phyloP scores from a whole-genome alignment of 2,888 invertebrate species.

The Latrodectus elegans region DNA sequence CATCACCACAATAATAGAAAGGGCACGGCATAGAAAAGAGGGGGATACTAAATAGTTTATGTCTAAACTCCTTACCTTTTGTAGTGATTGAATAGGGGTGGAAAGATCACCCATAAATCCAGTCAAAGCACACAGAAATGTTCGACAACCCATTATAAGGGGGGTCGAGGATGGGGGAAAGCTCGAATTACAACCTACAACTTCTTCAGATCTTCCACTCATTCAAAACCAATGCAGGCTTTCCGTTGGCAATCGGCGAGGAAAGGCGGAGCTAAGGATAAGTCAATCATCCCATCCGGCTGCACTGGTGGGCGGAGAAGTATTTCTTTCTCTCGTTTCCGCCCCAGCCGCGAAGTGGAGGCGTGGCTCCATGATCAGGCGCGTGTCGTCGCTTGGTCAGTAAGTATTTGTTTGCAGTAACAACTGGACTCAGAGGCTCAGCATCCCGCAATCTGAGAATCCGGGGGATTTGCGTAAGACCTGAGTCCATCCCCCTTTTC shows the following conservation, averaged over 20 bases:
- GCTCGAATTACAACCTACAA: slow-evolving; percentile 39
- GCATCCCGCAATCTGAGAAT: slow-evolving; percentile 44
- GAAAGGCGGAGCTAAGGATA: slow-evolving; percentile 12
- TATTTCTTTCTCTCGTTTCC: not conserved
- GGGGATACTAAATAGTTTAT: too few species aligned
- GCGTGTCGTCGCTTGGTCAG: slow-evolving; percentile 67
- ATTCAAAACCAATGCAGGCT: slow-evolving; percentile 29
- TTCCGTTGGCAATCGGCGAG: slow-evolving; percentile 21
- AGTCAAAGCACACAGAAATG: slow-evolving; percentile 56
- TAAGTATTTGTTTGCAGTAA: slow-evolving; percentile 65
- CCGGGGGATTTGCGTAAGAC: slow-evolving; percentile 34
- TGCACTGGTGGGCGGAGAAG: slow-evolving; percentile 30
- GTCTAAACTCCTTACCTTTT: too few species aligned
- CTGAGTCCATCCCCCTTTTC: slow-evolving; percentile 22
- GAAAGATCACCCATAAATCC: slow-evolving; percentile 33
- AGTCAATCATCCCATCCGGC: slow-evolving; percentile 43
- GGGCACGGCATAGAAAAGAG: too few species aligned
- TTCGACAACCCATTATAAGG: slow-evolving; percentile 61
- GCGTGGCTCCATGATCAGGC: slow-evolving; percentile 46
- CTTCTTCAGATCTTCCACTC: slow-evolving; percentile 22
- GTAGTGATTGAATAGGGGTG: not conserved
- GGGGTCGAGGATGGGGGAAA: not conserved
- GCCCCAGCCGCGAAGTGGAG: slow-evolving; percentile 26
- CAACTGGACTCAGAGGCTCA: slow-evolving; percentile 35
- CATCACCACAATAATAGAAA: too few species aligned